Percentiles rank a stretch among this genome's conserved stretches.
These are phyloP conservation scores for Steinernema khuongi DNA, from an alignment of 1,140 invertebrate genomes.

Conservation along the genomic window DNA sequence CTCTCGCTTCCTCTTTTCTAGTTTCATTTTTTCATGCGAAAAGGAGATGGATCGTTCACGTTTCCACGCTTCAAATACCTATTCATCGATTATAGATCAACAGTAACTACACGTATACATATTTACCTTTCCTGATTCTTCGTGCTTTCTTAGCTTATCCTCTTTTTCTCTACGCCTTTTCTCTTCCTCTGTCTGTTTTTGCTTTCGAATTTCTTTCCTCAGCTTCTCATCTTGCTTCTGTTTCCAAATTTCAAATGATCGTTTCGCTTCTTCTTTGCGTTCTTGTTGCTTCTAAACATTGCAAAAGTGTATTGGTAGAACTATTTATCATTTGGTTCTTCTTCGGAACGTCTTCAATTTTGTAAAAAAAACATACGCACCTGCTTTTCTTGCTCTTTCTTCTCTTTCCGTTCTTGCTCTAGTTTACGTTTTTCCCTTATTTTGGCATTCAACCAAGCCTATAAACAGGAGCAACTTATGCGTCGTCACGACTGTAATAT, in stretches of 20 bases:
- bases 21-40: neutral
- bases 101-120: neutral
- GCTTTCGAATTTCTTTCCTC: neutral
- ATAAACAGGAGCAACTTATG: neutral
- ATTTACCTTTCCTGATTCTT: neutral
- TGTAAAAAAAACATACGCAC: neutral
- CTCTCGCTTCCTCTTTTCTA: neutral
- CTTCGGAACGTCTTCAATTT: neutral
- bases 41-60: neutral
- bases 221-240: neutral
- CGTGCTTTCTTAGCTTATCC: neutral
- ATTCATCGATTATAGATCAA: neutral
- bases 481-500: no score
- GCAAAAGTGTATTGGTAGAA: no score
- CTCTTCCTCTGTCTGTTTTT: neutral
- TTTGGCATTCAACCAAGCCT: neutral
- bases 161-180: neutral
- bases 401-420: neutral
- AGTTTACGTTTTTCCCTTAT: neutral
- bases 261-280: neutral
- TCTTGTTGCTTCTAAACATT: neutral
- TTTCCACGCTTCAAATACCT: constrained; percentile 5
- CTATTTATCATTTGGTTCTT: no score
- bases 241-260: neutral
- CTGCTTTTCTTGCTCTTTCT: neutral